Conservation (phyloP, 1,140 invertebrate genomes). For the Cydia fagiglandana region DNA sequence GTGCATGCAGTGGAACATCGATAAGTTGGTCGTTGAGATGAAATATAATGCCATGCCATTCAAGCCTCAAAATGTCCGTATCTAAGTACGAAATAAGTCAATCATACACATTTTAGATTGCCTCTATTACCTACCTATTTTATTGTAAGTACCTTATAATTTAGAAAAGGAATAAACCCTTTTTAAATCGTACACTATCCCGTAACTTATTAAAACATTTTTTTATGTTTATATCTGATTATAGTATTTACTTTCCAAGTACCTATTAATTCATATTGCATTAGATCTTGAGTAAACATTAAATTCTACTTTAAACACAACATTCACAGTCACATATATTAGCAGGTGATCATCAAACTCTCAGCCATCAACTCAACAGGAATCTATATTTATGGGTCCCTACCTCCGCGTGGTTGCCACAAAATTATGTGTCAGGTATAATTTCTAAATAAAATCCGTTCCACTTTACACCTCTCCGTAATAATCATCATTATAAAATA, state of each 20-base stretch:
- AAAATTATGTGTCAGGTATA: constrained; percentile 13
- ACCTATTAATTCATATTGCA: not conserved
- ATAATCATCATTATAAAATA: constrained; percentile 22
- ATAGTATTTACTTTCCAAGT: not conserved
- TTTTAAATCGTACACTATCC: too few relatives aligned
- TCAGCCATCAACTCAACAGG: not conserved
- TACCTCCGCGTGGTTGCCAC: not conserved
- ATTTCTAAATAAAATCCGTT: constrained; percentile 17
- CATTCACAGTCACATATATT: not conserved
- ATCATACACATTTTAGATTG: too few relatives aligned
- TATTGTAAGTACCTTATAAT: too few relatives aligned
- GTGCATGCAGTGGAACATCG: not conserved
- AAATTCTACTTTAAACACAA: not conserved
- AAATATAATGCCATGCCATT: not conserved
- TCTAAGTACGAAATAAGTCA: too few relatives aligned
- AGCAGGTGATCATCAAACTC: not conserved
- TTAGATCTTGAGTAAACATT: not conserved
- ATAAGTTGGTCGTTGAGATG: not conserved
- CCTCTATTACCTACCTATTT: too few relatives aligned
- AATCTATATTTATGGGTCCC: not conserved
- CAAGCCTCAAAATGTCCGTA: too few relatives aligned
- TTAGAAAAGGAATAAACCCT: too few relatives aligned
- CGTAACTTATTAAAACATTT: too few relatives aligned
- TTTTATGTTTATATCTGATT: too few relatives aligned
- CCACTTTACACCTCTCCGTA: constrained; percentile 25